Percentiles rank a stretch among this genome's conserved stretches.
phyloP scores from a whole-genome alignment of 2,797 vertebrate genomes.

The Crypturellus tataupa region DNA sequence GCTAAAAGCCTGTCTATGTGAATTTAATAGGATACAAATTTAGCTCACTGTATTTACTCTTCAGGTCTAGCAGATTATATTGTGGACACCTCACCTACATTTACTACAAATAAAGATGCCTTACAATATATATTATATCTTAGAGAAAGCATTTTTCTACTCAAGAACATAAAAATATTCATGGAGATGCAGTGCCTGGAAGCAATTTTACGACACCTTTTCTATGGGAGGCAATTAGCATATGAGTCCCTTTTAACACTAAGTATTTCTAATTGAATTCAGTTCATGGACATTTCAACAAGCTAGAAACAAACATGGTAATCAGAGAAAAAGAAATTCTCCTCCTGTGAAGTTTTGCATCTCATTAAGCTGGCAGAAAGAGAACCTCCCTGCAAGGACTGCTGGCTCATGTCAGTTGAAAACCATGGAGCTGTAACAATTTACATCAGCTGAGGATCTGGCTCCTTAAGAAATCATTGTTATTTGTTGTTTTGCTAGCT shows the following conservation, averaged over 20 bases:
- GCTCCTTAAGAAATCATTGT: background rate
- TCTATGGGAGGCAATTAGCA: background rate
- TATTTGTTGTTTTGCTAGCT: background rate
- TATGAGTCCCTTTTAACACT: background rate
- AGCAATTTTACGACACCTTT: background rate
- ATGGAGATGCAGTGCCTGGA: background rate
- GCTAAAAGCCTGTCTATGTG: background rate
- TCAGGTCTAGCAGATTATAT: background rate
- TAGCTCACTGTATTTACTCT: constrained; percentile 1
- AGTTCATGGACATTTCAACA: background rate
- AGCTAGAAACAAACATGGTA: background rate
- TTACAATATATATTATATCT: background rate
- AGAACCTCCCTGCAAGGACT: background rate
- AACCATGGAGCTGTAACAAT: background rate
- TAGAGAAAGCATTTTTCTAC: background rate
- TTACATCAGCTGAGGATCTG: background rate
- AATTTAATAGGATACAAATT: background rate
- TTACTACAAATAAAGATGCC: background rate
- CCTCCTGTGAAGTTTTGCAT: background rate
- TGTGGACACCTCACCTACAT: background rate
- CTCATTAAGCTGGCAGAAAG: background rate
- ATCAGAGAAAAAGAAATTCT: background rate
- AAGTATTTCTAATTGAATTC: background rate
- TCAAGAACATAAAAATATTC: background rate
- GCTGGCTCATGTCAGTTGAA: background rate